Evolutionary conservation across 2,888 invertebrate species (phyloP).

Genomic region (Pelosia muscerda): DNA sequence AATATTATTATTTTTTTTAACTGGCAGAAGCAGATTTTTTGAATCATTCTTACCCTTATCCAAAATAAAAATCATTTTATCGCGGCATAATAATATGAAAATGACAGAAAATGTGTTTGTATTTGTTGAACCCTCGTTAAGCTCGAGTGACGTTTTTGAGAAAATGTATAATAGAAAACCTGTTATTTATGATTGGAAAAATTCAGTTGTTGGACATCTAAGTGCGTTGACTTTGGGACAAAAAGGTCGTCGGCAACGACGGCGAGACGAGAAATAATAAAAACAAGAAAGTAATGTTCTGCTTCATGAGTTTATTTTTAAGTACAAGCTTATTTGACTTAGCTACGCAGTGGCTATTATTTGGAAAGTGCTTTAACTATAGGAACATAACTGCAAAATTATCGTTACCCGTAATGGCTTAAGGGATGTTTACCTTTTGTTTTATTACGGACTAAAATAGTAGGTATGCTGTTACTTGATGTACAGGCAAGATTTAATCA

Average conservation of each 20-base stretch:
- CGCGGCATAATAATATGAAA: conserved; percentile 23
- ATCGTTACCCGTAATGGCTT: not conserved
- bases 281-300: not conserved
- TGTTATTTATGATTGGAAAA: conserved; percentile 35
- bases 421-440: not conserved
- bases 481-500: too few species aligned
- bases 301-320: not conserved
- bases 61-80: conserved; percentile 28
- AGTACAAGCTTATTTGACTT: not conserved
- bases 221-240: conserved; percentile 27
- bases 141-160: conserved; percentile 36
- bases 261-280: not conserved
- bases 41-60: conserved; percentile 6
- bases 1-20: not conserved
- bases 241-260: conserved; percentile 28
- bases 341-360: not conserved
- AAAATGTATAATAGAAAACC: conserved; percentile 37
- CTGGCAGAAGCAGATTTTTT: not conserved
- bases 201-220: conserved; percentile 26
- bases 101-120: conserved; percentile 20
- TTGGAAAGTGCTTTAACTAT: not conserved
- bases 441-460: not conserved
- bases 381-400: not conserved
- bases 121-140: conserved; percentile 41
- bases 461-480: not conserved